Base-by-base conservation (phyloP, 2,113 vertebrate species). In the Xenopus laevis region DNA sequence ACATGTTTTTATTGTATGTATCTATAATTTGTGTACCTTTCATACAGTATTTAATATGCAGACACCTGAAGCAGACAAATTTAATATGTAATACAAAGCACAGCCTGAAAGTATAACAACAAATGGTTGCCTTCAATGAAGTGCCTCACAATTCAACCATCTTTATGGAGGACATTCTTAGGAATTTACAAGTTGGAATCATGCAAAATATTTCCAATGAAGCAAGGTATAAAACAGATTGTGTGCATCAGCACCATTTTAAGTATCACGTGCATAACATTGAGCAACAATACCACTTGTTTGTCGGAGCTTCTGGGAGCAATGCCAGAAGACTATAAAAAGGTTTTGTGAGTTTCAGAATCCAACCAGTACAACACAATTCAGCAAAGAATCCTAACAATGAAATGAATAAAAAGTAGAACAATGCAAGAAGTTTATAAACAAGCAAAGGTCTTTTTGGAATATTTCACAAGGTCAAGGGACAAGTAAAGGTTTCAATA, bases 371-470 rank as follows among this genome's bases (percentile, higher is more conserved):
- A 18, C 21, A 17, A 55, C 18, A 30, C 53, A 52, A 50, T 10
- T 11, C 21, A 16, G 18, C 21, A 47, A 75, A 60, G 64, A 75
- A 75, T 68, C 44, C 4, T 6, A 75, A 68, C 72, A 61, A 75
- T 75, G 65, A 68, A 30, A 23, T 33, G 57, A 15, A 27, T 27
- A 9, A 67, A 65, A 68, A 68, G 68, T 15, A 46, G 45, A 75
- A 62, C 72, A 75, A 75, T 75, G 57, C 15, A 61, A 68, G 16
- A 15, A 59, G 44, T 74, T 46, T 40, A 59, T 58, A 66, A 74
- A 74, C 64, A 67, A 50, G 63, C 17, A 45, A 13, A 58, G 33
- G 55, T 17, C 21, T 16, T 61, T n/a, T 18, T 16, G 55, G 17
- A 68, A 40, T 17, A 27, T 23, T 16, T 16, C 17, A 17, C 50